phyloP scores from a whole-genome alignment of 2,888 invertebrate genomes.

The Timema podura region DNA sequence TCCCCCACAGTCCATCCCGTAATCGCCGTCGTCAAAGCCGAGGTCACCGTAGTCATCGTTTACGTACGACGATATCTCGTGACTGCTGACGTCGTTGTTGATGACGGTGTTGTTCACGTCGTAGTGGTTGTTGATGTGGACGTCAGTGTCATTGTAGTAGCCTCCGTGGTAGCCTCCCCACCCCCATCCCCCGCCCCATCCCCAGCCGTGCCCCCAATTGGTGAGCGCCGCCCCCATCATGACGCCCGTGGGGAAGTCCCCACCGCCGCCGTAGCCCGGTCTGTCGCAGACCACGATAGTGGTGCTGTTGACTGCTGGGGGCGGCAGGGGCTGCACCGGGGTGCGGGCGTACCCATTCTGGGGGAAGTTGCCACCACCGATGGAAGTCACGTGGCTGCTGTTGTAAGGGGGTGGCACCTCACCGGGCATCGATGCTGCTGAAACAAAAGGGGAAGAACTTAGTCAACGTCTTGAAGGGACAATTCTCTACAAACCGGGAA shows the following conservation, averaged over 20 bases:
- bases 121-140: conserved; percentile 31
- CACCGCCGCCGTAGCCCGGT: conserved; percentile 24
- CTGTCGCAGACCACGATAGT: conserved; percentile 30
- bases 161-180: conserved; percentile 31
- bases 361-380: conserved; percentile 24
- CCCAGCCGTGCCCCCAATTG: conserved; percentile 73
- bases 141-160: conserved; percentile 27
- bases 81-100: conserved; percentile 25
- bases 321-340: conserved; percentile 21
- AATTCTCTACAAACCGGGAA: too few relatives aligned
- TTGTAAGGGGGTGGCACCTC: conserved; percentile 28
- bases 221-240: conserved; percentile 62
- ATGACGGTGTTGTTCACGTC: conserved; percentile 32
- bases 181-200: conserved; percentile 43
- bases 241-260: conserved; percentile 53
- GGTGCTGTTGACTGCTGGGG: conserved; percentile 26
- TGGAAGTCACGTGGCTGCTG: conserved; percentile 19
- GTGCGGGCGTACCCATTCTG: conserved; percentile 25
- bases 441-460: not conserved
- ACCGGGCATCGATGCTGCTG: conserved; percentile 29
- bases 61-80: conserved; percentile 50
- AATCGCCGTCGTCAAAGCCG: conserved; percentile 31
- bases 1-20: conserved; percentile 33
- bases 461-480: not conserved
- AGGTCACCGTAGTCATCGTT: conserved; percentile 66